Conservation (phyloP, 2,113 vertebrate species). For the Mormyrus lacerda region DNA sequence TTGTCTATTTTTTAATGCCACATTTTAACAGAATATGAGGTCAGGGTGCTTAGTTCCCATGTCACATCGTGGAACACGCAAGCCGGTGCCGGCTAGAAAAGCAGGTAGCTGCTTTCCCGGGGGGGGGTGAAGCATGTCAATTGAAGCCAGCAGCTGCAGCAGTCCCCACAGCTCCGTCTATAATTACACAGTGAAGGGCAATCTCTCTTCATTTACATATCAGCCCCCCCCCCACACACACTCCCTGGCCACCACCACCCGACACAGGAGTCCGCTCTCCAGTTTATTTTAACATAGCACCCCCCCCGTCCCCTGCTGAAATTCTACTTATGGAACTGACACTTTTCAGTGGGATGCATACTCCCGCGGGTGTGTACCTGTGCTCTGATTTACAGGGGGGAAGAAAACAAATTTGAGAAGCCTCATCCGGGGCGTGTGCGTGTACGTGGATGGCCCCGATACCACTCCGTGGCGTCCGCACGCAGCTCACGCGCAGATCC, state of each 20-base stretch:
- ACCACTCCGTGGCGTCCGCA: neutral
- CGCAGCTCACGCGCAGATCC: neutral
- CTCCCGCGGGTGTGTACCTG: neutral
- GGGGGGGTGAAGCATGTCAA: slow-evolving; percentile 23
- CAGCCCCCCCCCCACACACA: slow-evolving; percentile 4
- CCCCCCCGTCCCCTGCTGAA: slow-evolving; percentile 28
- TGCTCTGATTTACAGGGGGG: neutral
- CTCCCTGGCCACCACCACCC: neutral
- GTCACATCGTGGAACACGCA: neutral
- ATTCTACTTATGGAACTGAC: slow-evolving; percentile 22
- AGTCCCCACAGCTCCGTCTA: slow-evolving; percentile 30
- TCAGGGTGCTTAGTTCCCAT: neutral
- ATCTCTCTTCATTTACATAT: slow-evolving; percentile 20
- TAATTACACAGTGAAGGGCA: slow-evolving; percentile 36
- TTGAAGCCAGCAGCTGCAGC: slow-evolving; percentile 52
- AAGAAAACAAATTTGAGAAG: neutral
- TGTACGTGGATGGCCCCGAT: neutral
- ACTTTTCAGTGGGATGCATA: slow-evolving; percentile 20
- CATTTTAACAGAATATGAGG: slow-evolving; percentile 5
- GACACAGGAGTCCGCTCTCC: neutral
- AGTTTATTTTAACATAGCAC: slow-evolving; percentile 20
- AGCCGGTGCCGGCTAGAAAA: slow-evolving; percentile 7
- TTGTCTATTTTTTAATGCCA: neutral
- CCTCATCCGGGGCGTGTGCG: neutral
- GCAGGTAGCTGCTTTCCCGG: neutral